These are phyloP conservation scores for Pempheris klunzingeri DNA, from an alignment of 2,797 vertebrate genomes.

Conservation along the genomic window DNA sequence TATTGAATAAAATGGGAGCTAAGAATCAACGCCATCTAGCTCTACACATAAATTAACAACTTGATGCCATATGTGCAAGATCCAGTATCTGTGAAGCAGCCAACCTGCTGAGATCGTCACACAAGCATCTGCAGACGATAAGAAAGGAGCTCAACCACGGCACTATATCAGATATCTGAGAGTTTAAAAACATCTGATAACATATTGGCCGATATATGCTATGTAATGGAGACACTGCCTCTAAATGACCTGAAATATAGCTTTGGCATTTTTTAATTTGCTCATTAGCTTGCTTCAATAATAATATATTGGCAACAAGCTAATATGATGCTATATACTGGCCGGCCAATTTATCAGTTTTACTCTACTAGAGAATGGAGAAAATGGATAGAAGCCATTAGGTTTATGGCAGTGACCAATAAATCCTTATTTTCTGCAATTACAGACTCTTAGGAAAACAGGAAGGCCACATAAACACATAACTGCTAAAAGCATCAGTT, in stretches of 20 bases:
- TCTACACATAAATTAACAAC: background rate
- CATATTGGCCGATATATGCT: background rate
- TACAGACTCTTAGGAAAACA: background rate
- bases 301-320: background rate
- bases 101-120: background rate
- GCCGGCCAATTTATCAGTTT: background rate
- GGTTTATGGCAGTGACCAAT: background rate
- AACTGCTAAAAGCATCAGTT: background rate
- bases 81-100: background rate
- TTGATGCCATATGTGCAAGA: background rate
- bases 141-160: background rate
- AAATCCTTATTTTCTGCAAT: background rate
- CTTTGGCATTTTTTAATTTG: background rate
- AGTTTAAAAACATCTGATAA: too few species aligned
- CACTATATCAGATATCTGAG: too few species aligned
- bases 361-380: background rate
- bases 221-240: background rate
- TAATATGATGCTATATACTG: too few species aligned
- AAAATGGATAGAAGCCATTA: background rate
- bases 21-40: slow-evolving; percentile 2
- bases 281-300: background rate
- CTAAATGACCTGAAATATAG: background rate
- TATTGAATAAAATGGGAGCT: too few species aligned
- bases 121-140: background rate
- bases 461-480: background rate